phyloP scores from a whole-genome alignment of 2,113 vertebrate genomes.

The Ia io region DNA sequence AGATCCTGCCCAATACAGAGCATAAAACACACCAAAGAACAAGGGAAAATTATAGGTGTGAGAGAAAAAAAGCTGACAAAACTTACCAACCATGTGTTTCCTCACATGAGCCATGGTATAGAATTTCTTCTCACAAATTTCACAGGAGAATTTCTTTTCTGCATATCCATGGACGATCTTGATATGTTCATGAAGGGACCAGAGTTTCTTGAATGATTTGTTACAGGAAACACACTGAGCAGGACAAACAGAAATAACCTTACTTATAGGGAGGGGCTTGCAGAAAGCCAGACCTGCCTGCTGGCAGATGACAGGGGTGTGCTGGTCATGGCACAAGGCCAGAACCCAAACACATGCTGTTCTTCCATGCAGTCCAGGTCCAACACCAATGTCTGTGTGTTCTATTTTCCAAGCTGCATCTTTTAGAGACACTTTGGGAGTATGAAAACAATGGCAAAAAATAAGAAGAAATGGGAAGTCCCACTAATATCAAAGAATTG shows the following conservation, averaged over 20 bases:
- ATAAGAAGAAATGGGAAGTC: not conserved
- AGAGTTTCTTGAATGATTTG: conserved; percentile 99
- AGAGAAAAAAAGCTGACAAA: not conserved
- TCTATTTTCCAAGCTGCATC: not conserved
- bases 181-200: conserved; percentile 99
- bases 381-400: not conserved
- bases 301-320: not conserved
- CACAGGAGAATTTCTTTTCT: conserved; percentile 99
- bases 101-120: conserved; percentile 99
- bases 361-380: not conserved
- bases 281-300: not conserved
- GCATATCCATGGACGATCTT: conserved; percentile 99
- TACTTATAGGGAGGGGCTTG: conserved; percentile 44
- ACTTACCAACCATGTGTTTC: conserved; percentile 99
- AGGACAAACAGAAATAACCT: conserved; percentile 74
- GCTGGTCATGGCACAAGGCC: not conserved
- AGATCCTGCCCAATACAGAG: not conserved
- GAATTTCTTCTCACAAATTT: conserved; percentile 99
- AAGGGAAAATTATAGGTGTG: not conserved
- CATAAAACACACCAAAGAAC: not conserved
- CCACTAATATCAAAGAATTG: not conserved
- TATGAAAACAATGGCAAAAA: conserved; percentile 13
- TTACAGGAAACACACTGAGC: conserved; percentile 96
- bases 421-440: conserved; percentile 7
- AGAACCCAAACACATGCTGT: not conserved